Evolutionary conservation across 2,888 invertebrate species (phyloP).

Genomic region (Bellardia pandia): DNA sequence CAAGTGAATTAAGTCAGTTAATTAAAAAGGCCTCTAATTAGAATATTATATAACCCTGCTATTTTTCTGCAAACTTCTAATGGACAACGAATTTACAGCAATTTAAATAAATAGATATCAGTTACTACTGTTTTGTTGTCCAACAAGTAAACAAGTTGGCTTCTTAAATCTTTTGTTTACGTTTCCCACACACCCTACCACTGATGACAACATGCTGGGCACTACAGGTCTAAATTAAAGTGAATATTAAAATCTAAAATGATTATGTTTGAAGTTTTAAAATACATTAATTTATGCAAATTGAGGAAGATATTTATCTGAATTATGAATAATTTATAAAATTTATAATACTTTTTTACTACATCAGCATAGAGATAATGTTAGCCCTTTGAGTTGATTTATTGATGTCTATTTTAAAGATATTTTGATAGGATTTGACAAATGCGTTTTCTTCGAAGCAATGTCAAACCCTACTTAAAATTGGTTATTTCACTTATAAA

Average conservation of each 20-base stretch:
- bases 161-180: constrained; percentile 54
- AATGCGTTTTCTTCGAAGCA: too few relatives aligned
- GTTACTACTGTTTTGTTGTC: neutral
- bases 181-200: neutral
- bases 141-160: constrained; percentile 7
- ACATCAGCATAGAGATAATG: too few relatives aligned
- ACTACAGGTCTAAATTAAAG: neutral
- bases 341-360: too few relatives aligned
- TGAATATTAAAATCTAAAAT: neutral
- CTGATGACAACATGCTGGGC: neutral
- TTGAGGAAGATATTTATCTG: neutral
- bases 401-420: too few relatives aligned
- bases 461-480: too few relatives aligned
- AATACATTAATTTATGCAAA: neutral
- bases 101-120: neutral
- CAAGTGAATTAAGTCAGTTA: constrained; percentile 7
- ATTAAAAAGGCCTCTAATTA: constrained; percentile 34
- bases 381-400: too few relatives aligned
- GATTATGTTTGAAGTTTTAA: neutral
- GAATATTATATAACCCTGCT: constrained; percentile 18
- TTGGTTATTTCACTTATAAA: too few relatives aligned
- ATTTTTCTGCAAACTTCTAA: neutral
- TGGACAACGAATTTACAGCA: neutral
- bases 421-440: too few relatives aligned
- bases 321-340: too few relatives aligned